Evolutionary conservation across 2,113 vertebrate species (phyloP).

Genomic region (Canis aureus): DNA sequence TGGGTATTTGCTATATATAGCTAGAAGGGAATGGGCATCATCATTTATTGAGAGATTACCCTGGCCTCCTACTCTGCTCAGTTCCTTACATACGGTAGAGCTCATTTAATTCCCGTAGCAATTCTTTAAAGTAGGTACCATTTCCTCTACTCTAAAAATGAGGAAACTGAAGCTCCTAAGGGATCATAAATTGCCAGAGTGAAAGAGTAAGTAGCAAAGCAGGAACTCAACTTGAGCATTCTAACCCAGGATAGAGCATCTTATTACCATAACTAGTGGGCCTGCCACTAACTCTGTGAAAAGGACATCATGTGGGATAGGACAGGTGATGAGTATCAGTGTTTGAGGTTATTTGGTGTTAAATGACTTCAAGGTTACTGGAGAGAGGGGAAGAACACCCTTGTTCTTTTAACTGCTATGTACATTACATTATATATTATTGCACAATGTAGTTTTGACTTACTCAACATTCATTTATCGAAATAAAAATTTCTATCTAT

Average conservation of each 20-base stretch:
- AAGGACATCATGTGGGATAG: background rate
- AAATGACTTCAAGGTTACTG: background rate
- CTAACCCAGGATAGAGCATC: background rate
- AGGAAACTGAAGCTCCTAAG: background rate
- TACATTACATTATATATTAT: background rate
- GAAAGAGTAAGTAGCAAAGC: background rate
- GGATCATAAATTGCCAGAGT: background rate
- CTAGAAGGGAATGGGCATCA: background rate
- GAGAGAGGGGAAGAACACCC: too few species aligned
- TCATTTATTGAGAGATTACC: background rate
- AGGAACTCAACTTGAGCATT: background rate
- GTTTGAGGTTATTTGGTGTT: background rate
- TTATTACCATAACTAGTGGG: background rate
- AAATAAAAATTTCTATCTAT: background rate
- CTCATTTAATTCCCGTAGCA: too few species aligned
- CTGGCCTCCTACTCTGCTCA: background rate
- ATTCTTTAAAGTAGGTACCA: background rate
- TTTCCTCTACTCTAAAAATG: background rate
- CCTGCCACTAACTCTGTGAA: background rate
- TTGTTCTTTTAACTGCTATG: background rate
- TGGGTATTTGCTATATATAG: background rate
- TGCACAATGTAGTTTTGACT: background rate
- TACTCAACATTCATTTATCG: background rate
- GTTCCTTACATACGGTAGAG: background rate
- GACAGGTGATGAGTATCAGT: background rate